A percentile compares a stretch with the other conserved stretches of the same genome.
Evolutionary conservation across 2,797 vertebrate genomes (phyloP).

Genomic region (Eleutherodactylus coqui): DNA sequence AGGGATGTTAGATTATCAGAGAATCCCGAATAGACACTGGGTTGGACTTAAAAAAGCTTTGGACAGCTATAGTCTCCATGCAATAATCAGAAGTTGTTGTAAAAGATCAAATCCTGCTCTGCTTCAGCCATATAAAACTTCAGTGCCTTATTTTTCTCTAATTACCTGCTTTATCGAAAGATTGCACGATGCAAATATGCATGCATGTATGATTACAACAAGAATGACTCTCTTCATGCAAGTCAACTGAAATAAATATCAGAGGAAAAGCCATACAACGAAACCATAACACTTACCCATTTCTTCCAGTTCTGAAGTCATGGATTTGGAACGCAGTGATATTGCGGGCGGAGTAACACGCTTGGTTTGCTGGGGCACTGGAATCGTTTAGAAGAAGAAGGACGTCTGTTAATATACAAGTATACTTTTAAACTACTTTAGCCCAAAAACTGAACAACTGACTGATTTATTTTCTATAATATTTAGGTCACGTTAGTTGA

Average conservation of each 20-base stretch:
- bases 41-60: background rate
- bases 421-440: slow-evolving; percentile 11
- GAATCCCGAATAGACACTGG: background rate
- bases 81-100: background rate
- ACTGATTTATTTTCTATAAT: background rate
- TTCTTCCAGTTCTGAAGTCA: slow-evolving; percentile 96
- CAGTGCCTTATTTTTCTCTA: background rate
- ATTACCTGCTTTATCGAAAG: background rate
- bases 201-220: slow-evolving; percentile 5
- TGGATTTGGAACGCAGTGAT: slow-evolving; percentile 92
- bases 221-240: slow-evolving; percentile 34
- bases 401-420: background rate
- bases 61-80: background rate
- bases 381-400: slow-evolving; percentile 59
- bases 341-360: slow-evolving; percentile 88
- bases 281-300: slow-evolving; percentile 83
- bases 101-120: background rate
- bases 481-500: too few species aligned
- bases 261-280: background rate
- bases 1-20: background rate
- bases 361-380: slow-evolving; percentile 91
- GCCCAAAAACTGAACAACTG: background rate
- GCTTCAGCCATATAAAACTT: background rate
- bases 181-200: background rate
- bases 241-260: background rate